Percentiles rank a stretch among this genome's conserved stretches.
Conservation (phyloP, 2,797 vertebrate genomes). For the Trachurus trachurus region DNA sequence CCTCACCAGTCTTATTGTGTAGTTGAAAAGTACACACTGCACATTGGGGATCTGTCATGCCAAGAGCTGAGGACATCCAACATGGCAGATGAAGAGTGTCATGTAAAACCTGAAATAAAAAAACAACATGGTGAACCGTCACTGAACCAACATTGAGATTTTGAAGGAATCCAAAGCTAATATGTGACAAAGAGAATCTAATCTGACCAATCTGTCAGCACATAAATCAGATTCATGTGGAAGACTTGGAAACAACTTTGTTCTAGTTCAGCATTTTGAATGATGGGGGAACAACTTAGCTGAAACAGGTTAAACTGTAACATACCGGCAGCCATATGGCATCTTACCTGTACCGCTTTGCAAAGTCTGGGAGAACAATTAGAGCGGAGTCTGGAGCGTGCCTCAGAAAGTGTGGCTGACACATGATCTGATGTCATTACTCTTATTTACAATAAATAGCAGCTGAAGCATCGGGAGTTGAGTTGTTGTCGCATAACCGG, state of each 20-base stretch:
- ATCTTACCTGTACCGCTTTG: constrained; percentile 15
- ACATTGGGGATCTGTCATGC: too few relatives aligned
- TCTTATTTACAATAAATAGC: constrained; percentile 17
- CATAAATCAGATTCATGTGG: not conserved
- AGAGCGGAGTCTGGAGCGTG: constrained; percentile 8
- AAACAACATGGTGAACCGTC: not conserved
- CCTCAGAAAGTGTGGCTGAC: constrained; percentile 7
- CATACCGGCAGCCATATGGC: constrained; percentile 48
- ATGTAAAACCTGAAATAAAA: not conserved
- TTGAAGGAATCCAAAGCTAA: not conserved
- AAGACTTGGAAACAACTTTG: constrained; percentile 2
- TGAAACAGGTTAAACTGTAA: constrained; percentile 16
- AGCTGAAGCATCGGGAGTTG: not conserved
- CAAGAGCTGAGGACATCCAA: too few relatives aligned
- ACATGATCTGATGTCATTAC: not conserved
- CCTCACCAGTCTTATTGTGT: too few relatives aligned
- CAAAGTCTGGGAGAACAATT: constrained; percentile 29
- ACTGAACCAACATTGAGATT: not conserved
- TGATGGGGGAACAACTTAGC: constrained; percentile 5
- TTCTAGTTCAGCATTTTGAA: constrained; percentile 17
- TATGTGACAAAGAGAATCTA: not conserved
- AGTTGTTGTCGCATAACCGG: constrained; percentile 5
- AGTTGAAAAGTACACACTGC: too few relatives aligned
- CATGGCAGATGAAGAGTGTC: not conserved
- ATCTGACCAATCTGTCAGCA: not conserved